Evolutionary conservation across 2,113 vertebrate genomes (phyloP), one percentile per base, ranked within the genome.

Genomic region (Dicentrarchus labrax): DNA sequence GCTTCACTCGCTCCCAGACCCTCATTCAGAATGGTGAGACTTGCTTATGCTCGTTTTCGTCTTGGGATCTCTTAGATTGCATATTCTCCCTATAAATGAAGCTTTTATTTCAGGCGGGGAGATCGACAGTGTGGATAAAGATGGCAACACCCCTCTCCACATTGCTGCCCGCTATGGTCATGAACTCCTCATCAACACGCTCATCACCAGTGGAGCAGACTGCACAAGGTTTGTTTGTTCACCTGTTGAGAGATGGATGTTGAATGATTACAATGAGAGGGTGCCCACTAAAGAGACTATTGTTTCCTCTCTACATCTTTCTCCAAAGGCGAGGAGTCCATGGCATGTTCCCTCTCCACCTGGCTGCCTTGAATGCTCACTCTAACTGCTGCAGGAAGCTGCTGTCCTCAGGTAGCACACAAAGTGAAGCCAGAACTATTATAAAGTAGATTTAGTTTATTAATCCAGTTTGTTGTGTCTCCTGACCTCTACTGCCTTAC

Each of bases 71-170:
- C 39, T 19, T 6, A 22, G 13, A 38, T 54, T 36, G 6, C 21
- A 0, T 8, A 0, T 13, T 45, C n/a, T 45, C 56, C 0, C 39
- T 47, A 0, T 24, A 6, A 50, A 24, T 21, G 0, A 0, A n/a
- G 0, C 0, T 78, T 62, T 54, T 3, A 6, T 75, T 67, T 19
- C 90, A 99, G 98, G 97, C 51, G 97, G 97, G 5, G 97, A 98
- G 93, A 99, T 99, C 0, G 97, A 99, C 95, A 96, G 97, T 38
- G 94, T 97, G 85, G 98, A 99, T 93, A 99, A 99, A 82, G 98
- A 99, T 11, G 97, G 98, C 8, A 99, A 99, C 94, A 99, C 98
- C 0, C 97, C 98, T 5, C 96, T 99, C 54, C 98, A 99, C 9
- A 95, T 99, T 51, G 98, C 98, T 50, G 98, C 98, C 5, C 96